Evolutionary conservation across 2,113 vertebrate genomes (phyloP).

Genomic region (Sigmodon hispidus): DNA sequence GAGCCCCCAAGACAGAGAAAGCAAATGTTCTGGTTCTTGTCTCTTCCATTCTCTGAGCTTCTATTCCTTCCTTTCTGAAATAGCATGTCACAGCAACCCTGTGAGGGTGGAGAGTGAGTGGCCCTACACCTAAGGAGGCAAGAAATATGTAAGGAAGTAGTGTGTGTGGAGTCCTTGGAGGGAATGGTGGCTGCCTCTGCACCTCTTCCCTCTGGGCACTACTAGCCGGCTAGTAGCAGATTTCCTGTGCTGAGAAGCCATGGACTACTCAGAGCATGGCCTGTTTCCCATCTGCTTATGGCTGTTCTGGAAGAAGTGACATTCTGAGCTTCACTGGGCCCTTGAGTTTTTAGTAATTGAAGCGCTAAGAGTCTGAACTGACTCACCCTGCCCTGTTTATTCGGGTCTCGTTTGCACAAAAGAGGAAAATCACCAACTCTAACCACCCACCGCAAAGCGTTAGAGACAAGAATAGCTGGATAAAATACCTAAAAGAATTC

Average conservation of each 20-base stretch:
- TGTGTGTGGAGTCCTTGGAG: neutral
- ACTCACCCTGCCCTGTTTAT: conserved; percentile 78
- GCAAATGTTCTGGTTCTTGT: neutral
- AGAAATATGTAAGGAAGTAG: neutral
- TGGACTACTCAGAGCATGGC: conserved; percentile 19
- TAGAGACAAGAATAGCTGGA: conserved; percentile 75
- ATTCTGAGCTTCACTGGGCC: conserved; percentile 71
- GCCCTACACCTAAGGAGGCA: neutral
- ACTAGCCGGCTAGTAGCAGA: conserved; percentile 26
- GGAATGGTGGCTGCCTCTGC: neutral
- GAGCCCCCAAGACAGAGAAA: neutral
- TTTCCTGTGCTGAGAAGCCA: conserved; percentile 55
- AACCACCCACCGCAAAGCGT: conserved; percentile 77
- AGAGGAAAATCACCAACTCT: conserved; percentile 80
- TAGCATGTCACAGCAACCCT: neutral
- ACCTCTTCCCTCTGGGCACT: neutral
- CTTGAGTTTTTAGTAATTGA: conserved; percentile 81
- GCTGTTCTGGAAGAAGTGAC: conserved; percentile 75
- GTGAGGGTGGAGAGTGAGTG: neutral
- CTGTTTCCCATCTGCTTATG: conserved; percentile 69
- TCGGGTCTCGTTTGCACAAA: conserved; percentile 80
- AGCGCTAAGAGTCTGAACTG: conserved; percentile 72
- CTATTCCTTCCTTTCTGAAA: neutral
- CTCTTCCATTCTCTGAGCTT: neutral
- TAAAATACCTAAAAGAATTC: conserved; percentile 77